Percentiles rank a stretch among this genome's conserved stretches.
These are phyloP conservation scores for Latrodectus geometricus DNA, from an alignment of 1,140 invertebrate species.

Conservation along the genomic window DNA sequence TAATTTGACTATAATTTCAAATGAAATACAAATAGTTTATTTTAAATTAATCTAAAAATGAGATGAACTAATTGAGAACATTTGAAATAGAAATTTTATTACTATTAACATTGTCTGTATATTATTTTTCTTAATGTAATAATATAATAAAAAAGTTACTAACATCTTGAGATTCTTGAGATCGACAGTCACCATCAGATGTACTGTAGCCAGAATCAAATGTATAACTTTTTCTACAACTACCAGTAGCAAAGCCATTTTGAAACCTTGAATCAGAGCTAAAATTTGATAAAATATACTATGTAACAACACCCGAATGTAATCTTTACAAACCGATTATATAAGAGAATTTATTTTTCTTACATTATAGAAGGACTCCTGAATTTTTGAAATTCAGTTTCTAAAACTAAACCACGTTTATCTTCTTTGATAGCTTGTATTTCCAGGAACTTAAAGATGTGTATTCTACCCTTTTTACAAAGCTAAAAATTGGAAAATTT, in stretches of 20 bases:
- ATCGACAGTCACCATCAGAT: slow-evolving; percentile 84
- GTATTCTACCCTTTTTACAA: slow-evolving; percentile 89
- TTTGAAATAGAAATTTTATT: too few relatives aligned
- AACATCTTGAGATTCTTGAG: slow-evolving; percentile 78
- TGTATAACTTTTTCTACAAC: slow-evolving; percentile 76
- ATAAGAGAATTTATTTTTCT: slow-evolving; percentile 55
- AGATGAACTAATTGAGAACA: too few relatives aligned
- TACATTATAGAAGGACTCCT: slow-evolving; percentile 64
- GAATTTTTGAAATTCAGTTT: slow-evolving; percentile 65
- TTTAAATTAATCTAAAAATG: too few relatives aligned
- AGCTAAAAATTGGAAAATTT: slow-evolving; percentile 74
- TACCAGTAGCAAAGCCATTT: slow-evolving; percentile 71
- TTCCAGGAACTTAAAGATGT: slow-evolving; percentile 94
- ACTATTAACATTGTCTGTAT: too few relatives aligned
- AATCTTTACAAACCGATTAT: too few relatives aligned
- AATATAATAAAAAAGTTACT: slow-evolving; percentile 58
- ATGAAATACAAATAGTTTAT: too few relatives aligned
- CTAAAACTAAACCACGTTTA: slow-evolving; percentile 67
- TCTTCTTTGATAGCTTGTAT: slow-evolving; percentile 81
- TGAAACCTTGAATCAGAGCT: slow-evolving; percentile 65
- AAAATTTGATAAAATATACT: neutral
- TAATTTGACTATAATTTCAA: too few relatives aligned
- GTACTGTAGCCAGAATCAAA: slow-evolving; percentile 91
- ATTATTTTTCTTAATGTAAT: neutral
- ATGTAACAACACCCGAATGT: neutral